These are phyloP conservation scores for Euwallacea similis DNA, from an alignment of 1,140 invertebrate species.

Conservation along the genomic window DNA sequence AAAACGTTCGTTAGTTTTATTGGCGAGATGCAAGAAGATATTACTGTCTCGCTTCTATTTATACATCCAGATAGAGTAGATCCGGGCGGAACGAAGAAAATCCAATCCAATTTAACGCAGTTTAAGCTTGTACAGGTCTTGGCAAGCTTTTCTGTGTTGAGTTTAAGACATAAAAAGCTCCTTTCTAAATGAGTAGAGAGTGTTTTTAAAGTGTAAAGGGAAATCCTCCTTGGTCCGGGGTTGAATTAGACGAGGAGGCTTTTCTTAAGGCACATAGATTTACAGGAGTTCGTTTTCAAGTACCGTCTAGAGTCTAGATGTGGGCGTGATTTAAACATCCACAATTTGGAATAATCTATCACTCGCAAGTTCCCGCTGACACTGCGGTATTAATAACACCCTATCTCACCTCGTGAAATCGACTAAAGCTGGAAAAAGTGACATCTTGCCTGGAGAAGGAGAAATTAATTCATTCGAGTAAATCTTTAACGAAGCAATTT, in stretches of 20 bases:
- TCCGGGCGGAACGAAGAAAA: slow-evolving; percentile 17
- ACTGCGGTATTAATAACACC: too few species aligned
- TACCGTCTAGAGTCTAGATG: too few species aligned
- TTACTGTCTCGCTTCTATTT: slow-evolving; percentile 23
- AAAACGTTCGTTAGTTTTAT: slow-evolving; percentile 24
- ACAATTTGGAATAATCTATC: too few species aligned
- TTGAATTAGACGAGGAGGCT: slow-evolving; percentile 1
- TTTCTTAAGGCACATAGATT: too few species aligned
- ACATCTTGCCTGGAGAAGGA: too few species aligned
- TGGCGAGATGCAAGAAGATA: slow-evolving; percentile 21
- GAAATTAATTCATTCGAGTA: not conserved
- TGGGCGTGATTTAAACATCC: too few species aligned
- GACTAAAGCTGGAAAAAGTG: too few species aligned
- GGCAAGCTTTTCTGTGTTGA: slow-evolving; percentile 21
- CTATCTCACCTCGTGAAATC: too few species aligned
- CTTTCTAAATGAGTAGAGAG: slow-evolving; percentile 17
- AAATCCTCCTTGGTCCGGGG: slow-evolving; percentile 7
- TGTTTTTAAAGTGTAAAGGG: slow-evolving; percentile 12
- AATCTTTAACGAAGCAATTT: slow-evolving; percentile 1
- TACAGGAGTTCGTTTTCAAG: too few species aligned
- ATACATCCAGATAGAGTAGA: slow-evolving; percentile 21
- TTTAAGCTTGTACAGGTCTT: slow-evolving; percentile 26
- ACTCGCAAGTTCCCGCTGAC: too few species aligned
- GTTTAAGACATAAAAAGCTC: slow-evolving; percentile 21
- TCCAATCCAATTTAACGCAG: slow-evolving; percentile 30